Conservation (phyloP, 2,113 vertebrate genomes). For the Cynocephalus volans region DNA sequence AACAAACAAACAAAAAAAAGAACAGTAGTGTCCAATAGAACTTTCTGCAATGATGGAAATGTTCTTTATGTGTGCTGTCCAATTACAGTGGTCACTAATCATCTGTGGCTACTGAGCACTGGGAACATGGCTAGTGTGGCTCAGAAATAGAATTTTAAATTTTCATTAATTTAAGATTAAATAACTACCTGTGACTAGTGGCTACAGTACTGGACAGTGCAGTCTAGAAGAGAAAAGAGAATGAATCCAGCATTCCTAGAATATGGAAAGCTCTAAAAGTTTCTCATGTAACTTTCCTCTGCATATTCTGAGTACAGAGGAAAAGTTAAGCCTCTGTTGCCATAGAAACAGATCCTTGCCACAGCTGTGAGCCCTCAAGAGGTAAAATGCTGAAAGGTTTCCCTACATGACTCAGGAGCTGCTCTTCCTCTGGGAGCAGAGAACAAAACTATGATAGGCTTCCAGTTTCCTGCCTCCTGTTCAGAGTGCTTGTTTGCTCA, state of each 20-base stretch:
- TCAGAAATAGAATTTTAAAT: slow-evolving; percentile 46
- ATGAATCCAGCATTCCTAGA: slow-evolving; percentile 6
- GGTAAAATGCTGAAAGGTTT: slow-evolving; percentile 68
- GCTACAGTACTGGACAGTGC: not conserved
- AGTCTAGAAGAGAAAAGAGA: slow-evolving; percentile 11
- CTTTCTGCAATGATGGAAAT: slow-evolving; percentile 38
- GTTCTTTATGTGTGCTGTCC: not conserved
- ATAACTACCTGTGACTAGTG: not conserved
- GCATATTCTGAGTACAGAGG: slow-evolving; percentile 49
- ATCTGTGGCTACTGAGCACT: not conserved
- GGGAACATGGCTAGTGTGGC: slow-evolving; percentile 37
- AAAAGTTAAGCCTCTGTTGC: slow-evolving; percentile 73
- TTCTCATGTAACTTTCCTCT: slow-evolving; percentile 58
- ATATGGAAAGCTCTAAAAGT: slow-evolving; percentile 49
- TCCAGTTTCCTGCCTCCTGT: slow-evolving; percentile 67
- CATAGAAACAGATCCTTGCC: slow-evolving; percentile 67
- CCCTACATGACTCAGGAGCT: slow-evolving; percentile 71
- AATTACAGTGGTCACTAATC: not conserved
- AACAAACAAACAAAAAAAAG: no score
- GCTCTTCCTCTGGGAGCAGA: slow-evolving; percentile 64
- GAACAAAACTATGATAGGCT: slow-evolving; percentile 60
- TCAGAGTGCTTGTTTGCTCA: slow-evolving; percentile 31
- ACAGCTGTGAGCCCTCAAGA: slow-evolving; percentile 71
- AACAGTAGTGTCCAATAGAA: not conserved
- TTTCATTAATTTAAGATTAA: slow-evolving; percentile 53